Base-by-base conservation (phyloP, 1,140 invertebrate species). In the Heliconius congener region DNA sequence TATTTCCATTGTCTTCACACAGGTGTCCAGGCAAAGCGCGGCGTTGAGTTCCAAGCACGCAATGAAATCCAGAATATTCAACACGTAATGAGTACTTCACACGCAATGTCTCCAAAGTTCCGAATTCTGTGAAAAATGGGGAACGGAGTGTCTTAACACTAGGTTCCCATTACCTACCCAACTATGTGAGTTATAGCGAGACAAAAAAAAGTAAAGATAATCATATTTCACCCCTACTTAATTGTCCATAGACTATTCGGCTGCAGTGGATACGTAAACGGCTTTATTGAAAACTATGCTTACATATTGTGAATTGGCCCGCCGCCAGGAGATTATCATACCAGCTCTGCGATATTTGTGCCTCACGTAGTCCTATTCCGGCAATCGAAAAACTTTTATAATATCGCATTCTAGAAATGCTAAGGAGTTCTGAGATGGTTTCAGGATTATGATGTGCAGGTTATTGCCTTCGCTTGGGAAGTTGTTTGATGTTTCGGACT, bases 301-400 rank as follows among this genome's bases (percentile, higher is more conserved):
- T 89, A 89, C 86, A 90, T 88, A 90, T 90, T 91, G 89, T 91
- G 87, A 90, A 91, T 83, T 91, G 91, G 91, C 90, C 83, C 66
- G 39, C 74, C 81, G 90, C 91, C 90, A 91, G 87, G 77, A 84
- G 91, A 91, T 93, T 91, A 93, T 91, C 90, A 87, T 83, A 86
- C 87, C 82, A 87, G 79, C 86, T 74, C 77, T 89, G 89, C 88
- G 87, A 93, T 92, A 91, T 92, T 92, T 93, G 89, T 92, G 89
- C 90, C 91, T 93, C 91, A 90, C 87, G 90, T 91, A 88, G 80
- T 76, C 82, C 81, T 87, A 87, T 91, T 89, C 88, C 87, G 85
- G 84, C 87, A 84, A 92, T 92, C 88, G 88, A 93, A 90, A 92
- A 92, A 93, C 90, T 93, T 93, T 92, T 92, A 89, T 92, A 90